phyloP scores from a whole-genome alignment of 2,113 vertebrate species.

The Crotalus horridus region DNA sequence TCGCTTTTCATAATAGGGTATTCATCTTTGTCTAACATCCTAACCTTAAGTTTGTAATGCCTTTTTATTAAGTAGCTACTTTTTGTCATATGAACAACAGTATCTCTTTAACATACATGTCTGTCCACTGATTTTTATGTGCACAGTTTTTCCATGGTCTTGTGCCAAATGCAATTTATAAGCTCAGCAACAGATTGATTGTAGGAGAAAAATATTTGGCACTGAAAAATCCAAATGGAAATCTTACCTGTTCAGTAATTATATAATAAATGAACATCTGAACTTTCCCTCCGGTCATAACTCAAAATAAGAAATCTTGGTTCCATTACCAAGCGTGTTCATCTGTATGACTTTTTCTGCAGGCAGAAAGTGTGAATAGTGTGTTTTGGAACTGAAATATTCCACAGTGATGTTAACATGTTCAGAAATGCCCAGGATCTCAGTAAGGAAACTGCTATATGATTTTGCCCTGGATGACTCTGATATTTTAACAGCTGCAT shows the following conservation, averaged over 20 bases:
- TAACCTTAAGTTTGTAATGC: background rate
- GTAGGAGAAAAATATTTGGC: slow-evolving; percentile 55
- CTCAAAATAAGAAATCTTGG: slow-evolving; percentile 62
- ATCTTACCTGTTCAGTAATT: slow-evolving; percentile 55
- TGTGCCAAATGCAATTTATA: slow-evolving; percentile 61
- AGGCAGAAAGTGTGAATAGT: slow-evolving; percentile 48
- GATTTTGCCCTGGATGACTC: slow-evolving; percentile 58
- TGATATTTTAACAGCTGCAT: slow-evolving; percentile 70
- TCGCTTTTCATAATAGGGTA: background rate
- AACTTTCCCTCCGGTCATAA: slow-evolving; percentile 59
- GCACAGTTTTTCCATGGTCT: slow-evolving; percentile 37
- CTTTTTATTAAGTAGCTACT: background rate
- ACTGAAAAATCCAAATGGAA: slow-evolving; percentile 64
- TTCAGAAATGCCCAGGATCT: slow-evolving; percentile 43
- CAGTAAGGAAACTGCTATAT: slow-evolving; percentile 66
- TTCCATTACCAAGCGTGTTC: slow-evolving; percentile 48
- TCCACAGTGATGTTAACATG: slow-evolving; percentile 49
- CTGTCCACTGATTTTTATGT: slow-evolving; percentile 32
- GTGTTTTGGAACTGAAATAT: slow-evolving; percentile 54
- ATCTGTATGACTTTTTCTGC: slow-evolving; percentile 51
- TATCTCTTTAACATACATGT: background rate
- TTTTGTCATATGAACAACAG: background rate
- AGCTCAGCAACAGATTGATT: slow-evolving; percentile 65
- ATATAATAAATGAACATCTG: slow-evolving; percentile 48
- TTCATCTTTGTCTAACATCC: background rate